Base-by-base conservation (phyloP, 2,113 vertebrate genomes). In the Gymnobelideus leadbeateri region DNA sequence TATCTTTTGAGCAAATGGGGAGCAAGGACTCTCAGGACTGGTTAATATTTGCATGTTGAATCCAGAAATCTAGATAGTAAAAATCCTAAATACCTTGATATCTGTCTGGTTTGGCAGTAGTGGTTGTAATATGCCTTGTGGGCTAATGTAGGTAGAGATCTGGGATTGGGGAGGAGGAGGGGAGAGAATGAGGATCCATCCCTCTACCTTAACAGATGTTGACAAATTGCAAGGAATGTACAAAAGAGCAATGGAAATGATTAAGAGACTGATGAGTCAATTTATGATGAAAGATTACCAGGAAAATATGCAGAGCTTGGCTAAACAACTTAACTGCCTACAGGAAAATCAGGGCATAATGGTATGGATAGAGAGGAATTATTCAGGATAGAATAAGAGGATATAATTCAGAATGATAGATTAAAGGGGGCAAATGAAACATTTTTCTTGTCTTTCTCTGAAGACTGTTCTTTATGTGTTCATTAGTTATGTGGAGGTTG, bases 281-380 rank as follows among this genome's bases (percentile, higher is more conserved):
- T 92, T 91, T 5, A 57, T 68, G 43, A 54, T 90, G 84, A 93
- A 90, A 46, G 61, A 90, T 91, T 31, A 53, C 26, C 89, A 61
- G 47, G 46, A 53, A 84, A 53, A 92, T 89, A 49, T 89, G 37
- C 47, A 95, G 10, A 53, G 14, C 90, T n/a, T 95, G 68, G 43
- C 43, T 93, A 89, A 94, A 84, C 3, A 91, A 47, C 3, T 46
- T 61, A 90, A 61, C 4, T 54, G 2, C 7, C 68, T 51, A 54
- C n/a, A n/a, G 37, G 61, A 92, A 94, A 93, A 89, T 92, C 31
- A 92, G 91, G 52, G 46, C 28, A 94, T n/a, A 91, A 84, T 92
- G 19, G 11, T 93, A 53, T 3, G 61, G 61, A 96, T 91, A 19
- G 89, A 51, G 21, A 55, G 26, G 92, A 96, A 91, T 77, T 37